Percentiles rank a stretch among this genome's conserved stretches.
Evolutionary conservation across 2,113 vertebrate species (phyloP).

Genomic region (Nestor notabilis): DNA sequence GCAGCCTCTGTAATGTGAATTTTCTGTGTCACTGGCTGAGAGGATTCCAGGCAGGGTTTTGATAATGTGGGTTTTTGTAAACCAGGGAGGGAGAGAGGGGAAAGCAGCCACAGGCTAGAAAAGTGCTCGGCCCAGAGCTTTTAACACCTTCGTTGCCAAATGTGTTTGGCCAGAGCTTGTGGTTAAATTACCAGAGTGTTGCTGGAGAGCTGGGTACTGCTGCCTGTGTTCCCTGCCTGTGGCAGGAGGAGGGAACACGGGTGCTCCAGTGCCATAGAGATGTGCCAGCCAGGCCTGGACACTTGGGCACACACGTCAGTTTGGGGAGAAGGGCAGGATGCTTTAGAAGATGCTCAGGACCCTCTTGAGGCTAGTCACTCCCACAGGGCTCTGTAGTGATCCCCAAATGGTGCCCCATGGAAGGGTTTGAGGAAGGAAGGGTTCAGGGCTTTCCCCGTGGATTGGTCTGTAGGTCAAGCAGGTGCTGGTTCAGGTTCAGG

Average conservation of each 20-base stretch:
- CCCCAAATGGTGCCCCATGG: background rate
- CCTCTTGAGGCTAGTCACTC: background rate
- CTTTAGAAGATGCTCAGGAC: background rate
- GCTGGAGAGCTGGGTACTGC: background rate
- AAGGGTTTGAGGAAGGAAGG: background rate
- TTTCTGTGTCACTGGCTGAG: conserved; percentile 94
- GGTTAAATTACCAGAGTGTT: background rate
- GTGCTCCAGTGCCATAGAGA: too few relatives aligned
- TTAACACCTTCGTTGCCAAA: conserved; percentile 17
- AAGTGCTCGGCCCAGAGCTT: background rate
- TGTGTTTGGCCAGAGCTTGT: background rate
- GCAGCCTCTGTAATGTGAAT: conserved; percentile 86
- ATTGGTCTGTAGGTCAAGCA: background rate
- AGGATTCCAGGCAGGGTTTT: conserved; percentile 91
- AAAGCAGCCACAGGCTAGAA: conserved; percentile 25
- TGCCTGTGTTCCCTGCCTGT: background rate
- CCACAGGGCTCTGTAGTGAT: background rate
- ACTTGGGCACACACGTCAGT: background rate
- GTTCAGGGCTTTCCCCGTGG: background rate
- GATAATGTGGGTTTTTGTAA: conserved; percentile 79
- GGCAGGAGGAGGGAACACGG: background rate
- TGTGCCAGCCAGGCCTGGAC: background rate
- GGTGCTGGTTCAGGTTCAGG: background rate
- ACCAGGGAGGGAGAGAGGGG: background rate
- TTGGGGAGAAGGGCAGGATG: background rate